Evolutionary conservation across 2,888 invertebrate species (phyloP).

Genomic region (Polylopha cassiicola): DNA sequence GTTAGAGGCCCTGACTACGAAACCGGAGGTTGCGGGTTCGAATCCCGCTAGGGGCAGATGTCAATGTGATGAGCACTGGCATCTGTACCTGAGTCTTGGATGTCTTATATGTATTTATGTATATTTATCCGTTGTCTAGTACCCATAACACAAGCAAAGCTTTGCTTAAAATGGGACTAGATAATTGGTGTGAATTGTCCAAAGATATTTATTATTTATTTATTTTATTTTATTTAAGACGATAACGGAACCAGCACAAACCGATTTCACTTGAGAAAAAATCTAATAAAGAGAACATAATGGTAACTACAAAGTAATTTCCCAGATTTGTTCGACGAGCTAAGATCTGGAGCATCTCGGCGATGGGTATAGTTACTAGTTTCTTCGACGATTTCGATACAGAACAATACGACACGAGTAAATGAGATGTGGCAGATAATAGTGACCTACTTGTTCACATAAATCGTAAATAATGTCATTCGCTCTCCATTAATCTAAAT

Average conservation of each 20-base stretch:
- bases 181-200: too few species aligned
- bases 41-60: too few species aligned
- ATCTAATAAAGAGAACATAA: slow-evolving; percentile 50
- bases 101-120: too few species aligned
- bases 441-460: slow-evolving; percentile 45
- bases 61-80: too few species aligned
- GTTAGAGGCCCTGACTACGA: too few species aligned
- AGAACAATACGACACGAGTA: slow-evolving; percentile 38
- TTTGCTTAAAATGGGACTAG: too few species aligned
- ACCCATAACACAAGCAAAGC: too few species aligned
- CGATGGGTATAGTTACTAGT: slow-evolving; percentile 46
- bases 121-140: too few species aligned
- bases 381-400: slow-evolving; percentile 51
- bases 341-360: slow-evolving; percentile 52
- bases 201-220: slow-evolving; percentile 23
- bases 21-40: too few species aligned
- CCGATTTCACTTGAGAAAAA: slow-evolving; percentile 57
- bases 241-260: slow-evolving; percentile 45
- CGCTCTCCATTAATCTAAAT: slow-evolving; percentile 1
- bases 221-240: slow-evolving; percentile 31
- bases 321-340: slow-evolving; percentile 57
- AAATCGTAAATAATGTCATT: slow-evolving; percentile 6
- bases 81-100: too few species aligned
- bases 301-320: slow-evolving; percentile 58
- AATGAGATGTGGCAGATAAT: slow-evolving; percentile 31